Conservation (phyloP, 2,888 invertebrate species). For the Orchesellides sinensis region DNA sequence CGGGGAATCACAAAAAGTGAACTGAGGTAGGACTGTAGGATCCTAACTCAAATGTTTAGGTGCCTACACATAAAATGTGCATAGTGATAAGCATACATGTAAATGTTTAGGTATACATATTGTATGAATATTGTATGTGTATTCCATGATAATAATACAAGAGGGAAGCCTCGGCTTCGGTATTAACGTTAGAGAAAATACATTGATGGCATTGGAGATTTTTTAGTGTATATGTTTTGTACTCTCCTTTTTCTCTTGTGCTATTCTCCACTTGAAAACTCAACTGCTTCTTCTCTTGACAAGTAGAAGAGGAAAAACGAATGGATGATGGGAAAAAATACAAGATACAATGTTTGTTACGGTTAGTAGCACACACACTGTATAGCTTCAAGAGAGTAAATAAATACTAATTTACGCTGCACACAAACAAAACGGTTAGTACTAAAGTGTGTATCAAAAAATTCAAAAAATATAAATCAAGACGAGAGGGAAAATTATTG, state of each 20-base stretch:
- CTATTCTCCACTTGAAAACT: conserved; percentile 12
- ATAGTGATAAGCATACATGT: background rate
- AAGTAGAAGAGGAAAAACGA: conserved; percentile 31
- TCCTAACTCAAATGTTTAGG: background rate
- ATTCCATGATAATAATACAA: too few relatives aligned
- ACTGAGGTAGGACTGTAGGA: background rate
- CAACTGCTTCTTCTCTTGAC: conserved; percentile 12
- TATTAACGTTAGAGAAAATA: background rate
- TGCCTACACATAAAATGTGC: background rate
- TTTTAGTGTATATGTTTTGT: too few relatives aligned
- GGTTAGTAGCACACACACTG: conserved; percentile 56
- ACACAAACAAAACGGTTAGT: background rate
- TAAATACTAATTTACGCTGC: conserved; percentile 5
- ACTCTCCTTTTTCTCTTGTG: conserved; percentile 42
- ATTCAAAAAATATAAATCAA: background rate
- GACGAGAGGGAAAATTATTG: background rate
- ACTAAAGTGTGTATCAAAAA: too few relatives aligned
- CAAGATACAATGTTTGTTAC: conserved; percentile 46
- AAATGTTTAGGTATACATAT: background rate
- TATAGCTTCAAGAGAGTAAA: conserved; percentile 56
- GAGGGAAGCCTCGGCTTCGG: background rate
- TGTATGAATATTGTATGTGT: too few relatives aligned
- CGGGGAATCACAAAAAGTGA: conserved; percentile 44
- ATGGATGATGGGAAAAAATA: conserved; percentile 57
- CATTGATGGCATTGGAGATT: too few relatives aligned